Evolutionary conservation across 1,140 invertebrate species (phyloP), one percentile per base, ranked within the genome.

Genomic region (Subanguina moxae): DNA sequence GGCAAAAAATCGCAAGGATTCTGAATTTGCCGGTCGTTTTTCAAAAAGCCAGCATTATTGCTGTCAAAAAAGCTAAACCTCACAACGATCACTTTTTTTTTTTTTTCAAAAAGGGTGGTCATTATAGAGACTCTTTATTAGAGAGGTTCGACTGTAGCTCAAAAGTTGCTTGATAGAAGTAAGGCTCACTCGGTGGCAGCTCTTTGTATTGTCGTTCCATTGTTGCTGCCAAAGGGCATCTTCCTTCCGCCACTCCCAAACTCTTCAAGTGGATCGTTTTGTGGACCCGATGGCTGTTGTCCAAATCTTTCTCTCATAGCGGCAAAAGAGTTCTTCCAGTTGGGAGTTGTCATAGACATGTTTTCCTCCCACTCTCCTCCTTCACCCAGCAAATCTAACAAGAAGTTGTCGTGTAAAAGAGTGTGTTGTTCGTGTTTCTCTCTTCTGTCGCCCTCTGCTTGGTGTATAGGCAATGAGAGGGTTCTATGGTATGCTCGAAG

Each of bases 291-390:
- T 56, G 52, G 21, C 28, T 56, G 52, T 13, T 30, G 28, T 32
- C 58, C 58, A 30, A 61, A 64, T 25, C 62, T 1, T 3, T 64
- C 62, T 38, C 27, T 64, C 19, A 64, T 52, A 8, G 28, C 62
- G 1, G 27, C 5, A 27, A 64, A 64, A 43, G 62, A 64, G 30
- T 23, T 27, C 62, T 64, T 64, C 62, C 62, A 64, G 58, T 46
- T 46, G 9, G 38, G 38, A 7, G 62, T 46, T 25, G 28, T 64
- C 19, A 62, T 64, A 7, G 62, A 64, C 62, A 64, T 64, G 1
- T 46, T 21, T 1, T 21, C 23, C 13, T 62, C 61, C 21, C n/a
- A n/a, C n/a, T n/a, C n/a, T 3, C 3, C 3, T 38, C 11, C 32
- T 3, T 38, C 32, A 5, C 27, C 58, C 48, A 52, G 48, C 48